phyloP scores from a whole-genome alignment of 2,113 vertebrate genomes.

The Thamnophis sirtalis region DNA sequence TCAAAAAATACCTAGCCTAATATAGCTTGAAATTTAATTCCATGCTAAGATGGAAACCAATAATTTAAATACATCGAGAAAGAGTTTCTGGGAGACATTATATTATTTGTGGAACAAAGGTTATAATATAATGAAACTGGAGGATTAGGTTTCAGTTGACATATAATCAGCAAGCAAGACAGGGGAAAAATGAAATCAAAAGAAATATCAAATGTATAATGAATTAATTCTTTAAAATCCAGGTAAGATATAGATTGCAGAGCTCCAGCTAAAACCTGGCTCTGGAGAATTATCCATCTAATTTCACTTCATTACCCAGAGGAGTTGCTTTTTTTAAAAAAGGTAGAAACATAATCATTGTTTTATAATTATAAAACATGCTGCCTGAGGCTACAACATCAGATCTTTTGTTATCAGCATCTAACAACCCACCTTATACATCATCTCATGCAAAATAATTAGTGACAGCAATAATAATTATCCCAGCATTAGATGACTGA shows the following conservation, averaged over 20 bases:
- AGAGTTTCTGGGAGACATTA: background rate
- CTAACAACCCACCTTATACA: constrained; percentile 2
- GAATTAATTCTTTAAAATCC: background rate
- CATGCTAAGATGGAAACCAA: background rate
- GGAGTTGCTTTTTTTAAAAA: constrained; percentile 25
- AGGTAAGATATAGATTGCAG: background rate
- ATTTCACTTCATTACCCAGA: constrained; percentile 36
- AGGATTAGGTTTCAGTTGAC: background rate
- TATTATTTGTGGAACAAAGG: background rate
- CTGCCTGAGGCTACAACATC: constrained; percentile 39
- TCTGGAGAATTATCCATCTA: constrained; percentile 19
- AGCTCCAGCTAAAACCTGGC: constrained; percentile 1
- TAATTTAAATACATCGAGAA: background rate
- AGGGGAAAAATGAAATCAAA: background rate
- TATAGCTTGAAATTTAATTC: background rate
- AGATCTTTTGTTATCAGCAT: constrained; percentile 39
- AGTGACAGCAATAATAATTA: constrained; percentile 36
- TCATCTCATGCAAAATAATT: constrained; percentile 9
- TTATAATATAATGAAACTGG: background rate
- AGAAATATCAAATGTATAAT: background rate
- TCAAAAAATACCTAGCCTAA: background rate
- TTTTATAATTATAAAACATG: constrained; percentile 29
- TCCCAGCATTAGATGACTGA: constrained; percentile 9
- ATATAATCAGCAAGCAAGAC: background rate
- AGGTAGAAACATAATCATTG: constrained; percentile 33